Evolutionary conservation across 2,797 vertebrate genomes (phyloP), one percentile per base, ranked within the genome.

Genomic region (Galaxias olidus): DNA sequence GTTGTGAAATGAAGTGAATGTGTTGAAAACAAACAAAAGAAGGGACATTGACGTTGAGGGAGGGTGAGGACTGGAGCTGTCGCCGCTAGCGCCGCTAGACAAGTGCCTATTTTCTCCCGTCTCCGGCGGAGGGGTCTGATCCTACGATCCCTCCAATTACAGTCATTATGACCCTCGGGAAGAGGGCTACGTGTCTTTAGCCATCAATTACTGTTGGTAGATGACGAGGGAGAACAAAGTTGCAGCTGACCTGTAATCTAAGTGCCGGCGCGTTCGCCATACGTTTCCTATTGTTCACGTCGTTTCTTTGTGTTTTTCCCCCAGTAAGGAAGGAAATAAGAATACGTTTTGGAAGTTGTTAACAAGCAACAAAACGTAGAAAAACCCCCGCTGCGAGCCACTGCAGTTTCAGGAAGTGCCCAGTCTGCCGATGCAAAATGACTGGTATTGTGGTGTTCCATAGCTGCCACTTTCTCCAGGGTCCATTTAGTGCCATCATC

Each of bases 151-250:
- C 58, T 63, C 66, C 56, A 80, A 89, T 89, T 79, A 83, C 72
- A 78, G 81, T 88, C 73, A 90, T 90, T 87, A 87, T 73, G 61
- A 63, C 50, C 61, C 45, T 59, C 84, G 70, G 72, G 87, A 84
- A 68, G 30, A 30, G 59, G 9, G 66, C 79, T 76, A 72, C 65
- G 76, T 68, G 78, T 78, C 61, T 12, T 58, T 53, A 20, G 66
- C 53, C 49, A 10, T 77, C 47, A 86, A 83, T 86, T 83, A 76
- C 77, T n/a, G n/a, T n/a, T n/a, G n/a, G n/a, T n/a, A n/a, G n/a
- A 72, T 10, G 42, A 65, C 76, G 17, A 71, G 58, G 50, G 30
- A 19, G 13, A 60, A 62, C 71, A 61, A 72, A 42, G 51, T 67
- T 59, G 55, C 55, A 58, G 46, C 68, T 60, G 46, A 42, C 40